Conservation (phyloP, 2,888 invertebrate species). For the Xiphydria camelus region DNA sequence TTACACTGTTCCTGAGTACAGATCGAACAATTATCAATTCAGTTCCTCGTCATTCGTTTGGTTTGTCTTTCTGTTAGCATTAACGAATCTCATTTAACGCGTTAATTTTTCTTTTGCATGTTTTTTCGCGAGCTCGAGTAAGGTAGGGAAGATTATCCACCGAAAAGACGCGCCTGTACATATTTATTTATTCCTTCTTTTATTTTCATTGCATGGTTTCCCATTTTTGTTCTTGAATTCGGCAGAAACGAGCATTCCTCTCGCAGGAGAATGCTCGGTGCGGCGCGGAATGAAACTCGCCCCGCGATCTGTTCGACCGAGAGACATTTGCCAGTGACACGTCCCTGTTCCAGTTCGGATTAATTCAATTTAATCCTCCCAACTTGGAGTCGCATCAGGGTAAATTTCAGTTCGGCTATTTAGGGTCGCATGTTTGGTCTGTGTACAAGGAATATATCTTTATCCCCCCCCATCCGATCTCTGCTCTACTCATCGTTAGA, state of each 20-base stretch:
- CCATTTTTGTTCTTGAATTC: slow-evolving; percentile 1
- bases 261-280: slow-evolving; percentile 37
- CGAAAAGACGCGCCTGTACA: slow-evolving; percentile 12
- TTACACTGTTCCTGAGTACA: too few species aligned
- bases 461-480: slow-evolving; percentile 26
- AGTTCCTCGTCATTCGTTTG: too few species aligned
- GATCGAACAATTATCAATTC: too few species aligned
- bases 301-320: too few species aligned
- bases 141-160: too few species aligned
- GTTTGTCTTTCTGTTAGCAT: slow-evolving; percentile 4
- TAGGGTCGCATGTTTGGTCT: slow-evolving; percentile 11
- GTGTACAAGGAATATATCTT: slow-evolving; percentile 19
- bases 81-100: slow-evolving; percentile 4
- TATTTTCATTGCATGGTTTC: slow-evolving; percentile 5
- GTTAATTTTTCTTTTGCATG: slow-evolving; percentile 9
- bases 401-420: slow-evolving; percentile 8
- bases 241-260: slow-evolving; percentile 20
- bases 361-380: slow-evolving; percentile 52
- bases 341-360: slow-evolving; percentile 50
- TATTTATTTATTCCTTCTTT: slow-evolving; percentile 8
- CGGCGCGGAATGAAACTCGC: slow-evolving; percentile 21
- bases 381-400: slow-evolving; percentile 43
- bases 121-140: too few species aligned
- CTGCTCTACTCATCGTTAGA: slow-evolving; percentile 31
- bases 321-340: slow-evolving; percentile 8